These are phyloP conservation scores for Ageneiosus marmoratus DNA, from an alignment of 2,113 vertebrate species.

Conservation along the genomic window DNA sequence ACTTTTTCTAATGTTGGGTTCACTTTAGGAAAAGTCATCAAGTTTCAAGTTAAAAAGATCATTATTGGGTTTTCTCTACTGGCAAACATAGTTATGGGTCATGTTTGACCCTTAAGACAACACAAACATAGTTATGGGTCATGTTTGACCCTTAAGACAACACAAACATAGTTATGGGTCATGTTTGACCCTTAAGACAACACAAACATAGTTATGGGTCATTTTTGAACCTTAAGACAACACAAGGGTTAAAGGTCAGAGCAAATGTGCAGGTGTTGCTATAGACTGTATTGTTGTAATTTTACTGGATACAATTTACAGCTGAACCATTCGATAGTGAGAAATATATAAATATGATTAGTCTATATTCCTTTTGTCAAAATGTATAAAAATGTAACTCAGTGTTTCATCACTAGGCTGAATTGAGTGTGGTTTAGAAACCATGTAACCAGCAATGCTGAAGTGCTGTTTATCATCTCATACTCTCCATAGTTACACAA, in stretches of 20 bases:
- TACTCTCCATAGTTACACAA: conserved; percentile 23
- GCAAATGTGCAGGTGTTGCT: not conserved
- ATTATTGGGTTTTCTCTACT: too few species aligned
- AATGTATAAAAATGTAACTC: not conserved
- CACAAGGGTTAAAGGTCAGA: not conserved
- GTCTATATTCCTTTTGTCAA: not conserved
- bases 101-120: too few species aligned
- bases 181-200: too few species aligned
- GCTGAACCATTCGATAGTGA: not conserved
- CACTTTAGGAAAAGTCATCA: too few species aligned
- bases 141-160: too few species aligned
- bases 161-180: too few species aligned
- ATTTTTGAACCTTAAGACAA: too few species aligned
- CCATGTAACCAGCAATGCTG: conserved; percentile 16
- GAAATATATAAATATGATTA: not conserved
- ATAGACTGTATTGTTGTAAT: not conserved
- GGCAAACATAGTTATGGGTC: too few species aligned
- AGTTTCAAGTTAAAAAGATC: too few species aligned
- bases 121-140: too few species aligned
- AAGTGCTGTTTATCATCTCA: conserved; percentile 37
- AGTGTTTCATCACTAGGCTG: conserved; percentile 1
- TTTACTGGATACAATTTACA: not conserved
- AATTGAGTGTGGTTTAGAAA: conserved; percentile 14
- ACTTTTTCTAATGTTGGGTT: too few species aligned
- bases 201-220: too few species aligned